A percentile compares a stretch with the other conserved stretches of the same genome.
phyloP scores from a whole-genome alignment of 2,113 vertebrate species.

The Malurus elegans region DNA sequence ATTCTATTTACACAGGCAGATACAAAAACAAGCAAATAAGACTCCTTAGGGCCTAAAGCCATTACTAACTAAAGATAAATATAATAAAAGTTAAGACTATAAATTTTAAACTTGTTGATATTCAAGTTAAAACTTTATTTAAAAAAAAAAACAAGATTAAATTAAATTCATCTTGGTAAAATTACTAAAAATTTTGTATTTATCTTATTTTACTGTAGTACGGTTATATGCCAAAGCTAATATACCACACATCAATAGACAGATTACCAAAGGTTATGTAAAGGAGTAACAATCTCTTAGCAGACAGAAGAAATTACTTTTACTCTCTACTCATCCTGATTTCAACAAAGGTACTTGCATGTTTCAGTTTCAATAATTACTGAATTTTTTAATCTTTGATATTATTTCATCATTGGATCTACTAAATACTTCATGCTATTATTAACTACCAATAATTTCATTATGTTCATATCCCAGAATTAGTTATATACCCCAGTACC shows the following conservation, averaged over 20 bases:
- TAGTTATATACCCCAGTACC: not conserved
- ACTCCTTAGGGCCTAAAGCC: not conserved
- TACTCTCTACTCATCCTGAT: not conserved
- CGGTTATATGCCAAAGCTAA: not conserved
- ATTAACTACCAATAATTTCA: not conserved
- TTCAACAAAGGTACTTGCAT: accelerated
- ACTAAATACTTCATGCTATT: not conserved
- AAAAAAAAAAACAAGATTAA: not conserved
- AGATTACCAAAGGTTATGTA: not conserved
- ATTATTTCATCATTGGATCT: not conserved
- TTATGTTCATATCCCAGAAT: not conserved
- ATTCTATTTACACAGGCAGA: not conserved
- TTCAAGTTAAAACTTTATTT: not conserved
- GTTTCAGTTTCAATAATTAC: not conserved
- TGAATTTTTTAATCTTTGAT: not conserved
- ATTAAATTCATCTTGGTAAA: not conserved
- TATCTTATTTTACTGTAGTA: not conserved
- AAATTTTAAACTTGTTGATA: not conserved
- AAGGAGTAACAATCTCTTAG: not conserved
- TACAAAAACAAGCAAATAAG: not conserved
- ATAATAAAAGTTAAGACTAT: too few species aligned
- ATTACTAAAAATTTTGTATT: not conserved
- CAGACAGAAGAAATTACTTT: not conserved
- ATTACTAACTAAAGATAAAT: too few species aligned
- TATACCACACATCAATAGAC: not conserved